Base-by-base conservation (phyloP, 2,888 invertebrate species). In the Pycnomerus fuliginosus region DNA sequence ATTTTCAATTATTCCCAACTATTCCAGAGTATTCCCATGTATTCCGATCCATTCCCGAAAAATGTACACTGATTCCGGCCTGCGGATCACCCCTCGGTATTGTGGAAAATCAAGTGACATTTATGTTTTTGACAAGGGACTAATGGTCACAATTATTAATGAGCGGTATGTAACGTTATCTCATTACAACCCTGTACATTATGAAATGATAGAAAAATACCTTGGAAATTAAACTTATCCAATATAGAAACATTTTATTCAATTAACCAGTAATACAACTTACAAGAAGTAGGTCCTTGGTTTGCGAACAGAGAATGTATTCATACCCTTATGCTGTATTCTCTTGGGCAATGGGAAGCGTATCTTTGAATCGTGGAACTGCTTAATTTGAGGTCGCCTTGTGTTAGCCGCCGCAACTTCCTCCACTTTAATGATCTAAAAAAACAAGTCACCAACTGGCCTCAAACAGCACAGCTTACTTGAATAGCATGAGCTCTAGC, bases 311-410 rank as follows among this genome's bases (percentile, higher is more conserved):
- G 91, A 90, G 81, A 91, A 91, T 54, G 80, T 78, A 69, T 90
- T 88, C 78, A 90, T 83, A 61, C 82, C 81, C 74, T 87, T 89
- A 76, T 85, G 84, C 73, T 89, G 85, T 56, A 90, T 90, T 61
- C 91, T 83, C 74, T 90, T 90, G 44, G 96, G 93, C 76, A 99
- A 80, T 56, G 99, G 98, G 88, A 99, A 99, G 72, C 84, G 83
- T 75, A 99, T 96, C 71, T 84, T 88, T 50, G 92, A 87, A 77
- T 98, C 91, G 76, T 98, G 98, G 87, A 99, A 99, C 76, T 98
- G 97, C 76, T 96, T 97, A 50, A 99, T 88, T 69, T 93, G 89
- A 15, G 94, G 89, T 65, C 98, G 83, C 64, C 97, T 84, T 69
- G 95, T 95, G 61, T 93, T 90, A 13, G 79, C 76, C 13, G 96